Conservation (phyloP, 2,888 invertebrate genomes). For the Heliconius hortense region DNA sequence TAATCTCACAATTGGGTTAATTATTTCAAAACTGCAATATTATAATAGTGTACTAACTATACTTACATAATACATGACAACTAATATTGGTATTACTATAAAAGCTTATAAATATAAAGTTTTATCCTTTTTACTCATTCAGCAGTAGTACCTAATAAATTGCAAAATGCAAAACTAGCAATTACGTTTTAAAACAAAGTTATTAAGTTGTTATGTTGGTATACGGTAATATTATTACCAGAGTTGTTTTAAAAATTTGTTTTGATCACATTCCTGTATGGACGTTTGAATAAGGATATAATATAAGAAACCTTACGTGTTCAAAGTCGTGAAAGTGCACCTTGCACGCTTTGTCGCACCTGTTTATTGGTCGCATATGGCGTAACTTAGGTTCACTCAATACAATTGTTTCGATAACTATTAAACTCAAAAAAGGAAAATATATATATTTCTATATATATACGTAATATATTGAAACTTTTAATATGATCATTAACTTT, state of each 20-base stretch:
- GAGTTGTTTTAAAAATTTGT: conserved; percentile 48
- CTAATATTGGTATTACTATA: too few relatives aligned
- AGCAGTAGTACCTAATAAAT: neutral
- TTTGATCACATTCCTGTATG: conserved; percentile 50
- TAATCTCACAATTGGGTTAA: too few relatives aligned
- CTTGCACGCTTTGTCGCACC: conserved; percentile 67
- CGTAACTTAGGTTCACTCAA: conserved; percentile 59
- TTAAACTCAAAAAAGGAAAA: neutral
- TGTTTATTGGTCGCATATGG: conserved; percentile 72
- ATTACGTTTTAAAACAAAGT: neutral
- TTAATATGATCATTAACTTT: too few relatives aligned
- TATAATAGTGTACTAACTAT: too few relatives aligned
- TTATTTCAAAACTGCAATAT: too few relatives aligned
- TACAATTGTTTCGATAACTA: conserved; percentile 1
- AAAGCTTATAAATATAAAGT: neutral
- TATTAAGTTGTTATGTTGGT: neutral
- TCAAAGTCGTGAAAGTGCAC: conserved; percentile 66
- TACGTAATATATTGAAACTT: neutral
- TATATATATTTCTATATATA: neutral
- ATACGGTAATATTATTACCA: conserved; percentile 38
- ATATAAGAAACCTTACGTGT: conserved; percentile 56
- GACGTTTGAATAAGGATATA: conserved; percentile 41
- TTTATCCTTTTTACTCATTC: neutral
- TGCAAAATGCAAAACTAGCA: neutral
- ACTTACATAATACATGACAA: too few relatives aligned